Percentiles rank a stretch among this genome's conserved stretches.
Conservation (phyloP, 1,140 invertebrate genomes). For the Drosophila sturtevanti region DNA sequence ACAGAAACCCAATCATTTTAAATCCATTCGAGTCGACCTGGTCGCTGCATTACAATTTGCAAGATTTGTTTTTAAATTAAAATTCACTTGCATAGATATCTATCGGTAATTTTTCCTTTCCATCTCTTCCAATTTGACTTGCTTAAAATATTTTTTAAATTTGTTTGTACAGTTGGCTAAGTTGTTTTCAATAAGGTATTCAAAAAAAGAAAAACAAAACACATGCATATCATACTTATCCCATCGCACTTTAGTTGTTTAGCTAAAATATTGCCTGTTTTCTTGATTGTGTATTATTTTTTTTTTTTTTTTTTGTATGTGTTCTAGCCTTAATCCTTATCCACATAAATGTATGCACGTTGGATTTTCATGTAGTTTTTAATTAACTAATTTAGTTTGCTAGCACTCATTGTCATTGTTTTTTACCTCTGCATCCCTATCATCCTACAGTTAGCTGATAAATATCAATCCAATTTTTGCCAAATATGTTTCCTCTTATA, state of each 20-base stretch:
- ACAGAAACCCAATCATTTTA: too few species aligned
- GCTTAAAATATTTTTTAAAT: conserved; percentile 41
- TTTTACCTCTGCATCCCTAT: not conserved
- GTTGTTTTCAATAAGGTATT: conserved; percentile 40
- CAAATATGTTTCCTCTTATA: conserved; percentile 67
- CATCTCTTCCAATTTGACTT: not conserved
- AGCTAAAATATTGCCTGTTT: conserved; percentile 19
- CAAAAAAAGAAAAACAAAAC: conserved; percentile 1
- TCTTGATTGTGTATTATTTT: conserved; percentile 28
- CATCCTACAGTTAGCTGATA: conserved; percentile 44
- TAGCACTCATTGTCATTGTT: conserved; percentile 1
- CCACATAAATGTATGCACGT: not conserved
- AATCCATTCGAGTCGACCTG: too few species aligned
- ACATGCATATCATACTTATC: conserved; percentile 52
- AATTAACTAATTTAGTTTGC: conserved; percentile 7
- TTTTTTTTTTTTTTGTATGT: not conserved
- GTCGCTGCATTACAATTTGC: too few species aligned
- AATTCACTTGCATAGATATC: too few species aligned
- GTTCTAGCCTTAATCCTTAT: not conserved
- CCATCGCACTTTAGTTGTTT: conserved; percentile 10
- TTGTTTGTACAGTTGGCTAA: conserved; percentile 65
- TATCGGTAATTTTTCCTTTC: not conserved
- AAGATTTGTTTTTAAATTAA: too few species aligned
- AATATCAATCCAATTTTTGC: conserved; percentile 69
- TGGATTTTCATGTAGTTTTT: conserved; percentile 26